These are phyloP conservation scores for Zeuzera pyrina DNA, from an alignment of 2,888 invertebrate species.

Conservation along the genomic window DNA sequence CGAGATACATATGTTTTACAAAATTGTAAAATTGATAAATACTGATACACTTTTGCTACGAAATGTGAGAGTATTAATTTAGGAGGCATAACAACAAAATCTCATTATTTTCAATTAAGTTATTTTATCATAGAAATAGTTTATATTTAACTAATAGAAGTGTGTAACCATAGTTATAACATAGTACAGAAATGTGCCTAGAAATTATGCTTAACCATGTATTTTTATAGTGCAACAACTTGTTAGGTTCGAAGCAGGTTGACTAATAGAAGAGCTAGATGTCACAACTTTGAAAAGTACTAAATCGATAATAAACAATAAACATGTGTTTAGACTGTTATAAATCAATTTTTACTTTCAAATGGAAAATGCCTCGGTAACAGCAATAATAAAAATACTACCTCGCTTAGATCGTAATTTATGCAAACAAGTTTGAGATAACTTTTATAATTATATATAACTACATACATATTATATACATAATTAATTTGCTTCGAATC, in stretches of 20 bases:
- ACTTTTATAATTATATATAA: constrained; percentile 3
- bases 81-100: not conserved
- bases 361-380: too few relatives aligned
- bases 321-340: too few relatives aligned
- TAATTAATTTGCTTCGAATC: constrained; percentile 44
- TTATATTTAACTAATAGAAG: constrained; percentile 41
- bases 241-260: constrained; percentile 52
- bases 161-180: constrained; percentile 56
- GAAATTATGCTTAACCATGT: constrained; percentile 64
- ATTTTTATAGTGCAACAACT: constrained; percentile 66
- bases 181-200: constrained; percentile 70
- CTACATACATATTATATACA: not conserved
- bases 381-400: too few relatives aligned
- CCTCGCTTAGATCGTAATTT: too few relatives aligned
- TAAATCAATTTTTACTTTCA: too few relatives aligned
- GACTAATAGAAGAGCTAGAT: too few relatives aligned
- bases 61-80: not conserved
- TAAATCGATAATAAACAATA: too few relatives aligned
- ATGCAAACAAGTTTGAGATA: constrained; percentile 7
- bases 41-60: too few relatives aligned
- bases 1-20: too few relatives aligned
- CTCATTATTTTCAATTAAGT: not conserved
- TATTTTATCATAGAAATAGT: constrained; percentile 22
- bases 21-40: too few relatives aligned
- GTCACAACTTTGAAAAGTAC: too few relatives aligned